Base-by-base conservation (phyloP, 2,888 invertebrate species). In the Apamea monoglypha region DNA sequence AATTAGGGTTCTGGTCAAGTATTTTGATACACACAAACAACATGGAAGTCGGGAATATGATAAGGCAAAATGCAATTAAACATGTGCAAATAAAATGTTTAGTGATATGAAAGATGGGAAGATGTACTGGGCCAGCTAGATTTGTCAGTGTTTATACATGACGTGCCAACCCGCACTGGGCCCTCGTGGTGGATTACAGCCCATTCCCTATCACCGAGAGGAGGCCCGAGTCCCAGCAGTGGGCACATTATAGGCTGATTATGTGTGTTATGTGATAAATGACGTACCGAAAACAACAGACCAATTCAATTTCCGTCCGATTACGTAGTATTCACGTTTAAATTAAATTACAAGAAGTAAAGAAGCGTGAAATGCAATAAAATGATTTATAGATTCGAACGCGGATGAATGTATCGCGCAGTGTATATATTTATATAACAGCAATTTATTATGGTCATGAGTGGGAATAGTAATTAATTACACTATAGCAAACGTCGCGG, bases 401-500 rank as follows among this genome's bases (percentile, higher is more conserved):
- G 16, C 47, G n/a, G 21, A 47, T 69, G 67, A 47, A 76, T 61
- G 36, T 74, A 71, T 68, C 25, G 32, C 16, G 36, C 36, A 29
- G n/a, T 56, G 50, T 63, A 72, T 68, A 67, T 61, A 61, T 75
- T 61, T 83, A 69, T 73, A 82, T 47, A 64, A 68, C 44, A 53
- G 64, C 74, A 87, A 84, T 84, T 75, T 84, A 86, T 84, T 86
- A 83, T 80, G 70, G 73, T 64, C 78, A 47, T 76, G 79, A 84
- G 67, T 75, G 76, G 78, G 64, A 80, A 82, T 76, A 83, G 84
- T 91, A 90, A 91, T 91, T 89, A 91, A 92, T 90, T 87, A 89
- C 85, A 88, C 78, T 84, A 83, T 81, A 89, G 83, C 85, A 90
- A 94, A 93, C 91, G 91, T 88, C 83, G 89, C 90, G 92, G 91